Evolutionary conservation across 1,140 invertebrate species (phyloP), one percentile per base, ranked within the genome.

Genomic region (Drosophila orena): DNA sequence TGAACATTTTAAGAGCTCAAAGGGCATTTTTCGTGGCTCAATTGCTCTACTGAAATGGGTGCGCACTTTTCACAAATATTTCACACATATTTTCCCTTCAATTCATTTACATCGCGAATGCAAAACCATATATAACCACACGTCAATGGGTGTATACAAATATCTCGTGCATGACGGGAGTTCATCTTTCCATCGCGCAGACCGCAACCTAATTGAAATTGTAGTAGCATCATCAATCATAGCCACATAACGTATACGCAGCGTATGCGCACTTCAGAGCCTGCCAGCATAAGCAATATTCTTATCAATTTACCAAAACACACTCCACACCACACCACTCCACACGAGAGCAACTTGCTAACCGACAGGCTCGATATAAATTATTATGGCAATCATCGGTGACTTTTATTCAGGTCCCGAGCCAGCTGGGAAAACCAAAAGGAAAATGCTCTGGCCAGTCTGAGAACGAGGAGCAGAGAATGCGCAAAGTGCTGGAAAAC

Each of bases 351-450:
- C 10, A 44, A 17, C 42, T 44, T 35, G 30, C 57, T 43, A 34
- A 38, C 46, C 50, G 38, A 44, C 42, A 55, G 55, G 49, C 72
- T 59, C 54, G 62, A 66, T 70, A 83, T 89, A 81, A 88, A 88
- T 88, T 88, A 89, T 88, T 79, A 79, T 79, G 79, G 75, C 84
- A 89, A 88, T 88, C 79, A 88, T 88, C 71, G 79, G 79, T 83
- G 84, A 89, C 79, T 89, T 88, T 88, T 77, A 88, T 89, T 69
- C 75, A 65, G 68, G 20, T 59, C 34, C 22, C n/a, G 43, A 24
- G 66, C 40, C 50, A 54, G 37, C 62, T 40, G 35, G 35, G 34
- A 58, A 35, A 72, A 57, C 62, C 53, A 34, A 5, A 42, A 77
- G 40, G 10, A 49, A 54, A 53, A 17, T 70, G 47, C 27, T 34